Evolutionary conservation across 2,113 vertebrate species (phyloP), one percentile per base, ranked within the genome.

Genomic region (Reinhardtius hippoglossoides): DNA sequence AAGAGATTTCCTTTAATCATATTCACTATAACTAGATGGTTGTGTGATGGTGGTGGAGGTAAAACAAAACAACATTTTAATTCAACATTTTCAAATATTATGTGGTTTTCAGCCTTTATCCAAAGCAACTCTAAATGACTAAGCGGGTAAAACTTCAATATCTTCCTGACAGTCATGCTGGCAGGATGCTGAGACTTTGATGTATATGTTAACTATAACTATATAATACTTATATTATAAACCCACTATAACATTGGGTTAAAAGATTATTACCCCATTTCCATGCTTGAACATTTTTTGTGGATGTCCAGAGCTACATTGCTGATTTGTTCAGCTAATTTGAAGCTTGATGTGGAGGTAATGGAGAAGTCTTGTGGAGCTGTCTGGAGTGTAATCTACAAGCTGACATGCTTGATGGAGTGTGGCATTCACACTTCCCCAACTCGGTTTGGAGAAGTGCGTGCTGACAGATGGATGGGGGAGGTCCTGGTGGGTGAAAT

Each of bases 381-480:
- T 86, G 87, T 91, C 83, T 82, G 73, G 10, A 73, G 65, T 67
- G 68, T 87, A 85, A 89, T 88, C 79, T 87, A 85, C 84, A 85
- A 74, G 74, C 77, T 81, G 91, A 91, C 89, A 87, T 76, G 83
- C 81, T 88, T 91, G 89, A 92, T 91, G 83, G 89, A 92, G 88
- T 85, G 90, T 88, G 83, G 83, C 85, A 81, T 88, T 91, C 87
- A 88, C 84, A 89, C 88, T 72, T 89, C 83, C 87, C 85, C 74
- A 84, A 81, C 83, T 85, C 72, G 13, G 59, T 72, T 80, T 78
- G 85, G 76, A 91, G 85, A 85, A 85, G 52, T 76, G 81, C 72
- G 44, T 24, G 71, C 90, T 87, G 86, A 91, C 91, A 92, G 91
- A 91, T 89, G 90, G 91, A 91, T 85, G 89, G 80, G 82, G 86